Evolutionary conservation across 2,888 invertebrate genomes (phyloP).

Genomic region (Trisateles emortualis): DNA sequence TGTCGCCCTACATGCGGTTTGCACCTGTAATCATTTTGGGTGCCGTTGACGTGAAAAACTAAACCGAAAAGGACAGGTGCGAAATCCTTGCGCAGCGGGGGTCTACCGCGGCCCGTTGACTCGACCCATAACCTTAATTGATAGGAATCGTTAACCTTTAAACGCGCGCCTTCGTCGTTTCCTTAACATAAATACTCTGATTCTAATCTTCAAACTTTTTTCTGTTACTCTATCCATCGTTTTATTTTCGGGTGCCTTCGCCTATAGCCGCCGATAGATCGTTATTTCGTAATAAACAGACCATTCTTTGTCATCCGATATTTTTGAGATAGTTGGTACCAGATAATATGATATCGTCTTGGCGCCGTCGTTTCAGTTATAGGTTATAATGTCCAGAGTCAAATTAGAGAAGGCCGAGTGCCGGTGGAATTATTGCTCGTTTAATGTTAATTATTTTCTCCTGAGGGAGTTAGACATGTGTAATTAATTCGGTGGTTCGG

Average conservation of each 20-base stretch:
- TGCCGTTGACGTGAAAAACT: slow-evolving; percentile 76
- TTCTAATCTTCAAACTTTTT: slow-evolving; percentile 79
- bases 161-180: slow-evolving; percentile 78
- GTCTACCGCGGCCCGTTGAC: slow-evolving; percentile 67
- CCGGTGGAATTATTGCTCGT: slow-evolving; percentile 55
- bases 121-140: slow-evolving; percentile 85
- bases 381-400: slow-evolving; percentile 68
- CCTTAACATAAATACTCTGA: slow-evolving; percentile 83
- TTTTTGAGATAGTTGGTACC: slow-evolving; percentile 70
- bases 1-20: slow-evolving; percentile 59
- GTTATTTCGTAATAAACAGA: slow-evolving; percentile 85
- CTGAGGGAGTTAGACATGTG: slow-evolving; percentile 45
- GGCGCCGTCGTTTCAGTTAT: slow-evolving; percentile 74
- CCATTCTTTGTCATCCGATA: slow-evolving; percentile 85
- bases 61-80: slow-evolving; percentile 77
- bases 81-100: slow-evolving; percentile 82
- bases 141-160: slow-evolving; percentile 86
- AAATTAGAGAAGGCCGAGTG: slow-evolving; percentile 56
- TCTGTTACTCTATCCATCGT: slow-evolving; percentile 79
- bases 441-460: slow-evolving; percentile 55
- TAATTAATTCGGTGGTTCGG: slow-evolving; percentile 39
- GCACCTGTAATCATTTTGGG: slow-evolving; percentile 78
- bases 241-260: slow-evolving; percentile 84
- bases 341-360: slow-evolving; percentile 69
- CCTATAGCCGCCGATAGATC: slow-evolving; percentile 71